Percentiles rank a stretch among this genome's conserved stretches.
Evolutionary conservation across 2,888 invertebrate genomes (phyloP).

Genomic region (Protodeltote pygarga): DNA sequence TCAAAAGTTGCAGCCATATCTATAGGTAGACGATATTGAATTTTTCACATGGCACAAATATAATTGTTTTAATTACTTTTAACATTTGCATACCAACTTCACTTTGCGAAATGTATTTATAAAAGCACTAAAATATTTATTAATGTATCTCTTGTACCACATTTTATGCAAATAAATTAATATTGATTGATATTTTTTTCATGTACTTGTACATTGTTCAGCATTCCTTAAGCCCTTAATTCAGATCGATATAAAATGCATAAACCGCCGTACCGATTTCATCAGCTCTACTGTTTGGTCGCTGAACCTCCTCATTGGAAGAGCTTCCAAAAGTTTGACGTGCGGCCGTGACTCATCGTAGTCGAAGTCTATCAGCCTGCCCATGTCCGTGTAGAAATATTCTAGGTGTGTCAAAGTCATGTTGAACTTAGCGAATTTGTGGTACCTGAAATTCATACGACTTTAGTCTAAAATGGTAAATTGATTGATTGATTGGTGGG

Average conservation of each 20-base stretch:
- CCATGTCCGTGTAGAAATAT: slow-evolving; percentile 48
- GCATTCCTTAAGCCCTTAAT: neutral
- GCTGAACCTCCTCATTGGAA: slow-evolving; percentile 1
- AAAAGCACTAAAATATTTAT: too few relatives aligned
- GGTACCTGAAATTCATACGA: slow-evolving; percentile 8
- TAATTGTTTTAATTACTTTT: too few relatives aligned
- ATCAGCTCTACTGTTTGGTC: slow-evolving; percentile 11
- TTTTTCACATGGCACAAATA: too few relatives aligned
- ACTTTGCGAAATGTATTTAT: too few relatives aligned
- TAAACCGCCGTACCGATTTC: slow-evolving; percentile 8
- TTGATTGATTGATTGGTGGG: too few relatives aligned
- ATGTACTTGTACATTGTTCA: neutral
- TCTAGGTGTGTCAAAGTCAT: slow-evolving; percentile 52
- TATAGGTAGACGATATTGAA: too few relatives aligned
- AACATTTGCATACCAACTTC: too few relatives aligned
- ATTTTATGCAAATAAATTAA: too few relatives aligned
- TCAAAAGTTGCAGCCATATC: too few relatives aligned
- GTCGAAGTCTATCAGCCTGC: slow-evolving; percentile 65
- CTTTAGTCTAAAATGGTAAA: too few relatives aligned
- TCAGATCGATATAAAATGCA: neutral
- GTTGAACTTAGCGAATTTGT: slow-evolving; percentile 29
- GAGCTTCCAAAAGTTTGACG: slow-evolving; percentile 11
- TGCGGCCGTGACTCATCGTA: slow-evolving; percentile 43
- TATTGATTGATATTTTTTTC: too few relatives aligned
- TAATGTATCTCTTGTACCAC: too few relatives aligned